Base-by-base conservation (phyloP, 1,140 invertebrate genomes). In the Hypsibius dujardini region DNA sequence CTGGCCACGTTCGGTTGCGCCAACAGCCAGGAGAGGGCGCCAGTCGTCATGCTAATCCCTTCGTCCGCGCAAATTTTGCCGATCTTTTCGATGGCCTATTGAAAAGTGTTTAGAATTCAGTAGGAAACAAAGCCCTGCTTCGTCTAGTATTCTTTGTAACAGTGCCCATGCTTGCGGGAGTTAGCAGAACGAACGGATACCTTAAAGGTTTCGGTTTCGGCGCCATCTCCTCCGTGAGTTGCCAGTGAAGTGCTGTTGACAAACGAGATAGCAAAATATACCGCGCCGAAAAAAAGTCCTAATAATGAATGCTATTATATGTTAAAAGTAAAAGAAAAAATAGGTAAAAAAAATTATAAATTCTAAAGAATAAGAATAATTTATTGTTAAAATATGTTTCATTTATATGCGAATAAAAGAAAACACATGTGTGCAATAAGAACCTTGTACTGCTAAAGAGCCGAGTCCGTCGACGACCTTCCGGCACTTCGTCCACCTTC, bases 171-270 rank as follows among this genome's bases (percentile, higher is more conserved):
- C n/a, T n/a, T n/a, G n/a, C n/a, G n/a, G n/a, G n/a, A n/a, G n/a
- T n/a, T n/a, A n/a, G 47, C 15, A 40, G 59, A 47, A 14, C 46
- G 14, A 67, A n/a, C n/a, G n/a, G n/a, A n/a, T n/a, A 79, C 78
- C 75, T 78, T 75, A 75, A 78, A 77, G 7, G 78, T 71, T 75
- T 78, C 77, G 47, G 75, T 73, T 71, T 79, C 78, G 70, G 75
- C 75, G n/a, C 78, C 78, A 45, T 76, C 75, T 72, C 75, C 74
- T 42, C 78, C 78, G 76, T 79, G 78, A 56, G 76, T 73, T 59
- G 74, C 73, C 14, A 75, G n/a, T 47, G 74, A 67, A 71, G 74
- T 75, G 72, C 76, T 77, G 59, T 60, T 72, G 67, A 70, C 2
- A 73, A 71, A 70, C 70, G 15, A n/a, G n/a, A n/a, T n/a, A n/a